These are phyloP conservation scores for Grantiella picta DNA, from an alignment of 2,113 vertebrate genomes.

Conservation along the genomic window DNA sequence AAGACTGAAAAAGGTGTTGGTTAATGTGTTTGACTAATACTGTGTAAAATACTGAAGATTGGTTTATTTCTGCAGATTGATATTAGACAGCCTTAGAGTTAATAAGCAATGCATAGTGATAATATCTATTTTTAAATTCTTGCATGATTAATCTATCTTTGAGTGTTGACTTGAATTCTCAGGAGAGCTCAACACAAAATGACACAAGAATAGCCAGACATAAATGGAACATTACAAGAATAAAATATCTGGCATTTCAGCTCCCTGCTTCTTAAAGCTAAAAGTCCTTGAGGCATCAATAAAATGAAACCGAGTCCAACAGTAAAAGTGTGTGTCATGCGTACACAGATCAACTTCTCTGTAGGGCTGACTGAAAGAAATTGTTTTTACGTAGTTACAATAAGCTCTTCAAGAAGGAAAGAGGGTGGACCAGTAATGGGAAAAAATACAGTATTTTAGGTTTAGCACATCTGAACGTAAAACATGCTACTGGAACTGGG, in stretches of 20 bases:
- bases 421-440: slow-evolving; percentile 18
- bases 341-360: not conserved
- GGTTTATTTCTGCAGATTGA: not conserved
- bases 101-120: not conserved
- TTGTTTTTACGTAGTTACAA: slow-evolving; percentile 9
- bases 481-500: not conserved
- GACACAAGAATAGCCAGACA: not conserved
- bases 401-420: slow-evolving; percentile 27
- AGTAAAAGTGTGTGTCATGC: not conserved
- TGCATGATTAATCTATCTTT: not conserved
- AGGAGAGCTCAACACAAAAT: not conserved
- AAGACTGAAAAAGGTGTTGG: not conserved
- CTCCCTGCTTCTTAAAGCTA: not conserved
- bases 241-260: slow-evolving; percentile 28
- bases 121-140: not conserved
- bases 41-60: not conserved
- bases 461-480: slow-evolving; percentile 19
- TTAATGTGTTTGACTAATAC: not conserved
- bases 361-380: not conserved
- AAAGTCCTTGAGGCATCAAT: slow-evolving; percentile 23
- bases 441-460: slow-evolving; percentile 4
- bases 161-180: slow-evolving; percentile 27
- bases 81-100: not conserved
- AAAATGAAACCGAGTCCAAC: slow-evolving; percentile 7
- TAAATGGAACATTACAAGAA: slow-evolving; percentile 16